Conservation (phyloP, 2,797 vertebrate species). For the Mallotus villosus region DNA sequence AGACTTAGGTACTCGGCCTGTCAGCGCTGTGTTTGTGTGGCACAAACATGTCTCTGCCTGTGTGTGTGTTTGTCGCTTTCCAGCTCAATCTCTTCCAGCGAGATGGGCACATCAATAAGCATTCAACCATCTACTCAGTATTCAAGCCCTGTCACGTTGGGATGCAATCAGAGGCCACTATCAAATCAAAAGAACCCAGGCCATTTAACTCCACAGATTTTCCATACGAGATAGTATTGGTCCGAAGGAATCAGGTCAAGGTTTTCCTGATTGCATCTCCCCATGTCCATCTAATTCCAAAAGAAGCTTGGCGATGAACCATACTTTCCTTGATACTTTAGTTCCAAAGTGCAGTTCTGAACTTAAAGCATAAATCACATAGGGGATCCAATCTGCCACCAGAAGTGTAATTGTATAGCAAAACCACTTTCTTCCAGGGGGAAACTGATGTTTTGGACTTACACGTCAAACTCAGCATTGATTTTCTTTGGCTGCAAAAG, state of each 20-base stretch:
- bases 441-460: too few species aligned
- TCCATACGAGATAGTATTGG: conserved; percentile 34
- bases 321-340: conserved; percentile 7
- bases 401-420: too few species aligned
- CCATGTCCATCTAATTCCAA: conserved; percentile 40
- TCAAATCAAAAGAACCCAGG: conserved; percentile 47
- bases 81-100: neutral
- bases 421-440: too few species aligned
- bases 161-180: conserved; percentile 52
- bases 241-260: conserved; percentile 50
- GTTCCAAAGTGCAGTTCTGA: conserved; percentile 9
- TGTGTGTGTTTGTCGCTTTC: neutral
- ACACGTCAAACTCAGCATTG: too few species aligned
- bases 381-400: too few species aligned
- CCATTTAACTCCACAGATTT: conserved; percentile 44
- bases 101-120: conserved; percentile 28
- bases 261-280: conserved; percentile 52
- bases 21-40: neutral
- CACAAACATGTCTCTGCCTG: neutral
- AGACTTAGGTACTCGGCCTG: neutral
- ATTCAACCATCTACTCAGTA: conserved; percentile 26
- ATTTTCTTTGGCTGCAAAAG: neutral
- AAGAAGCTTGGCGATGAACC: conserved; percentile 35
- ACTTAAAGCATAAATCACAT: conserved; percentile 32
- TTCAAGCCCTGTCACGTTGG: conserved; percentile 28